These are phyloP conservation scores for Bombycilla garrulus DNA, from an alignment of 2,113 vertebrate genomes.

Conservation along the genomic window DNA sequence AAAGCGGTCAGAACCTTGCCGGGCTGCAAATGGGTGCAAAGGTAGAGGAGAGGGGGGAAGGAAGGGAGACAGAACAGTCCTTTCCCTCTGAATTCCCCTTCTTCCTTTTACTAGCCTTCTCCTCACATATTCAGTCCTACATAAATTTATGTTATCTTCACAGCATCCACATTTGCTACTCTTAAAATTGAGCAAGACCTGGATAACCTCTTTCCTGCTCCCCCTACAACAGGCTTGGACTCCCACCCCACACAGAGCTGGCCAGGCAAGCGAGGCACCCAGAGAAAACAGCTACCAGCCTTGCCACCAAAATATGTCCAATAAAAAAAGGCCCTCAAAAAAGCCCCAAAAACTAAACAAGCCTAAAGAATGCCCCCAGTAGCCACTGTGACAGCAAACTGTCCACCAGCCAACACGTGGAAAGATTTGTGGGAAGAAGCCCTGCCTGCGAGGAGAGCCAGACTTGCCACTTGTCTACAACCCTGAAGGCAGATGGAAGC, in stretches of 20 bases:
- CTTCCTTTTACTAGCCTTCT: neutral
- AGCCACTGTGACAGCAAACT: neutral
- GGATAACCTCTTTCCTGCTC: neutral
- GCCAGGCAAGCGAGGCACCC: neutral
- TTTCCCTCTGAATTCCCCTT: neutral
- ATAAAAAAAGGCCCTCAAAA: neutral
- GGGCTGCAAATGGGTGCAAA: neutral
- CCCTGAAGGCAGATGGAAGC: neutral
- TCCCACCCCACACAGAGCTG: rapidly evolving
- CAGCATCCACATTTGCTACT: neutral
- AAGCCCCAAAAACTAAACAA: neutral
- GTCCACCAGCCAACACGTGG: neutral
- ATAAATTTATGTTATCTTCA: neutral
- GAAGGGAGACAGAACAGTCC: neutral
- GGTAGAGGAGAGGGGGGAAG: neutral
- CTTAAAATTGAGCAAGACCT: neutral
- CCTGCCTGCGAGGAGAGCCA: neutral
- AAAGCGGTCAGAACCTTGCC: neutral
- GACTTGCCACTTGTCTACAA: neutral
- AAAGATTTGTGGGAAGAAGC: neutral
- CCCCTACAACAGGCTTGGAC: neutral
- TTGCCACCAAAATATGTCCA: neutral
- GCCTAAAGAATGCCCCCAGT: neutral
- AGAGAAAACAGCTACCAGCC: neutral
- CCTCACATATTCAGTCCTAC: neutral